Conservation (phyloP, 2,113 vertebrate genomes). For the Sarotherodon lohbergeri region DNA sequence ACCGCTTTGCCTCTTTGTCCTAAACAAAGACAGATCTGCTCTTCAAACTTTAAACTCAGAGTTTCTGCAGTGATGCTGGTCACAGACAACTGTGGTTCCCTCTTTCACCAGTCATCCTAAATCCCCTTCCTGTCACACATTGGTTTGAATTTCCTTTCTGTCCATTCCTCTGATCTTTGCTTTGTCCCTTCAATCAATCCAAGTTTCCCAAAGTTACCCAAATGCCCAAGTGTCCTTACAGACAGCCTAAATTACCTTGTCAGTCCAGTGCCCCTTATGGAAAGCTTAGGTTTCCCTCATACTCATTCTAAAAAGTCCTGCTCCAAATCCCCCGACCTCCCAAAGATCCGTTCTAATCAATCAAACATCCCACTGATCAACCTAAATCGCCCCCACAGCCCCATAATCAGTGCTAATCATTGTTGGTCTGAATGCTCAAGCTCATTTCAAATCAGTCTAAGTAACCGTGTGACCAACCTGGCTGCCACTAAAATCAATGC, state of each 20-base stretch:
- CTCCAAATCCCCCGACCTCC: not conserved
- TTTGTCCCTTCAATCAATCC: not conserved
- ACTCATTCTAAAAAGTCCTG: not conserved
- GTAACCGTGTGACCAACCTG: not conserved
- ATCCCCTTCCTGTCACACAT: not conserved
- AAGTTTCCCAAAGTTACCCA: not conserved
- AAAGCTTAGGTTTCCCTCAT: not conserved
- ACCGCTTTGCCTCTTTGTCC: not conserved
- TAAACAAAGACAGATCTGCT: not conserved
- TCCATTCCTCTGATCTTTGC: not conserved
- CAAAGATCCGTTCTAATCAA: not conserved
- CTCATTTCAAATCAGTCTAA: not conserved
- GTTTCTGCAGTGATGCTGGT: not conserved
- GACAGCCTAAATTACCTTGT: not conserved
- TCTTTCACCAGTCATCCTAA: not conserved
- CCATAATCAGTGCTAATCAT: not conserved
- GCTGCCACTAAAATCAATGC: not conserved
- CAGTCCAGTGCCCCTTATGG: not conserved
- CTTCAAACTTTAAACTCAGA: not conserved
- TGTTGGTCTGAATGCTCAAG: not conserved
- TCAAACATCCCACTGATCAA: not conserved
- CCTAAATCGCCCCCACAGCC: not conserved
- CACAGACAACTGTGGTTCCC: rapidly evolving
- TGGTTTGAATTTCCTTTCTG: not conserved
- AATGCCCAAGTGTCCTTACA: not conserved